These are phyloP conservation scores for Penaeus monodon DNA, from an alignment of 2,888 invertebrate genomes.

Conservation along the genomic window DNA sequence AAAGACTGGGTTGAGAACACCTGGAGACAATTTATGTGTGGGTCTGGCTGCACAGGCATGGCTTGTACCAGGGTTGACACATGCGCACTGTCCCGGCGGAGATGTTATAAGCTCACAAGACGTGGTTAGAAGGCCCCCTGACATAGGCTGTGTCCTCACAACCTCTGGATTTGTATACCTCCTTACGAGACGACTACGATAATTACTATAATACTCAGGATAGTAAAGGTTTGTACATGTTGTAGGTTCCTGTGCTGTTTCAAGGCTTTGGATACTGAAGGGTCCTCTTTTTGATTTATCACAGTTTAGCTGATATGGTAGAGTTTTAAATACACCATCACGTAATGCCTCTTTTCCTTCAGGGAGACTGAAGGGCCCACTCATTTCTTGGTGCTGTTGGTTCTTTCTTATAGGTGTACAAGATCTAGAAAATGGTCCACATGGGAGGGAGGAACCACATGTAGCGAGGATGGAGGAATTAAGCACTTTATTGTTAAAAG, in stretches of 20 bases:
- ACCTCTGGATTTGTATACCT: constrained; percentile 42
- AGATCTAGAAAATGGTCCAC: constrained; percentile 36
- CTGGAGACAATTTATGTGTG: constrained; percentile 36
- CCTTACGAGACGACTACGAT: constrained; percentile 19
- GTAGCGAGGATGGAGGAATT: constrained; percentile 36
- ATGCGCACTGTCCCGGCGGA: constrained; percentile 33
- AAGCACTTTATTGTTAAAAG: constrained; percentile 21
- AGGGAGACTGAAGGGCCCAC: constrained; percentile 32
- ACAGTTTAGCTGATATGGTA: too few species aligned
- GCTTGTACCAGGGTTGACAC: constrained; percentile 41
- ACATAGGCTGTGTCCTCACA: constrained; percentile 43
- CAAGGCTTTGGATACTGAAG: too few species aligned
- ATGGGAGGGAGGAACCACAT: constrained; percentile 27
- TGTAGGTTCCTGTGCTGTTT: not conserved
- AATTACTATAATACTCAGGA: constrained; percentile 8
- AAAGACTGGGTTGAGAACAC: constrained; percentile 57
- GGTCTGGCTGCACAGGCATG: constrained; percentile 50
- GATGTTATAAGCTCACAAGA: constrained; percentile 39
- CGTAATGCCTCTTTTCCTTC: not conserved
- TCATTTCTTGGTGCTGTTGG: not conserved
- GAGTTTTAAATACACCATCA: too few species aligned
- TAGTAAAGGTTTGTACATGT: constrained; percentile 15
- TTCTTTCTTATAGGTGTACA: constrained; percentile 13
- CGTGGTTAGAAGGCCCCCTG: constrained; percentile 27
- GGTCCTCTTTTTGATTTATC: too few species aligned